phyloP scores from a whole-genome alignment of 2,797 vertebrate genomes.

The Trichosurus vulpecula region DNA sequence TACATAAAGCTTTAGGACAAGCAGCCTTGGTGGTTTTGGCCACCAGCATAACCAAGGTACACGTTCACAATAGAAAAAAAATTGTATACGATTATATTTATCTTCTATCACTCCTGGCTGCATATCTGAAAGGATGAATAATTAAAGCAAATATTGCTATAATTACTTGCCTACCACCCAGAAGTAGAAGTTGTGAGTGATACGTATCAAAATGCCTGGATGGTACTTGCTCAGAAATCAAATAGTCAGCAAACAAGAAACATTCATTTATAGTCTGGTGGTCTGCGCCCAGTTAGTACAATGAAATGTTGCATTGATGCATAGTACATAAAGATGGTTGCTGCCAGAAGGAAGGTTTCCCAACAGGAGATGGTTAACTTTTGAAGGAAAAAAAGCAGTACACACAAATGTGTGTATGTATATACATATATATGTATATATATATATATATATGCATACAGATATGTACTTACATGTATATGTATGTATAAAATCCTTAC shows the following conservation, averaged over 20 bases:
- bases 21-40: conserved; percentile 9
- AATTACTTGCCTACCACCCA: neutral
- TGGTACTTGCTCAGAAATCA: neutral
- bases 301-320: neutral
- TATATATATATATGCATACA: neutral
- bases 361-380: neutral
- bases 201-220: neutral
- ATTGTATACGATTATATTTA: conserved; percentile 20
- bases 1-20: conserved; percentile 51
- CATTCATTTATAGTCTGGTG: neutral
- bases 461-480: too few species aligned
- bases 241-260: neutral
- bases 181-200: conserved; percentile 14
- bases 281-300: neutral
- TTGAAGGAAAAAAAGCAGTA: neutral
- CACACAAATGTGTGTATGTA: neutral
- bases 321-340: neutral
- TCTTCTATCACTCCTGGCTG: neutral
- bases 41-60: conserved; percentile 34
- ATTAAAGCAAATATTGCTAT: neutral
- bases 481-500: neutral
- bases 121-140: neutral
- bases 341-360: neutral
- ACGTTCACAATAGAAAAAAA: conserved; percentile 29
- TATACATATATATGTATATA: too few species aligned